Evolutionary conservation across 2,888 invertebrate species (phyloP).

Genomic region (Euzophera pinguis): DNA sequence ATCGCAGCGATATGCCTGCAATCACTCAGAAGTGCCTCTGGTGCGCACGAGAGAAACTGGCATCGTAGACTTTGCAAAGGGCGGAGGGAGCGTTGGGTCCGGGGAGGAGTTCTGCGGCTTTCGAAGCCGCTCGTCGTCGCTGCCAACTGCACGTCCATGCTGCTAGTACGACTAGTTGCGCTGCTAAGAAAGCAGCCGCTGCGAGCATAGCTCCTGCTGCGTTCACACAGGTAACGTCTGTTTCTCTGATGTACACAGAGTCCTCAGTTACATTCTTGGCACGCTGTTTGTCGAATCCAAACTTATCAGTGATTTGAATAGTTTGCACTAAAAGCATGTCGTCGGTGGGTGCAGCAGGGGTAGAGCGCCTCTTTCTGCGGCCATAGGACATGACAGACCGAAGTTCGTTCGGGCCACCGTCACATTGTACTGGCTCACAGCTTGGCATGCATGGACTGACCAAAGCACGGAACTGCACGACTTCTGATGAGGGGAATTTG

Average conservation of each 20-base stretch:
- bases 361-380: constrained; percentile 87
- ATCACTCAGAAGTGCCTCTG: constrained; percentile 74
- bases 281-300: constrained; percentile 88
- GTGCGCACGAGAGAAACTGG: constrained; percentile 89
- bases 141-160: constrained; percentile 95
- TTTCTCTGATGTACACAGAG: constrained; percentile 85
- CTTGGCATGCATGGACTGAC: constrained; percentile 96
- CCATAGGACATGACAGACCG: constrained; percentile 92
- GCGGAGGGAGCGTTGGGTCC: constrained; percentile 79
- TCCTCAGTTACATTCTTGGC: constrained; percentile 83
- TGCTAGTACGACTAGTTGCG: constrained; percentile 91
- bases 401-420: constrained; percentile 90
- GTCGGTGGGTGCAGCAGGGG: constrained; percentile 81
- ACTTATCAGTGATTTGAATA: constrained; percentile 95
- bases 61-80: constrained; percentile 93
- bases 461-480: constrained; percentile 96
- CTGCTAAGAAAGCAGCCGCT: constrained; percentile 90
- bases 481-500: constrained; percentile 97
- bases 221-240: constrained; percentile 84
- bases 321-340: constrained; percentile 93
- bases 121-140: constrained; percentile 84
- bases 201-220: constrained; percentile 90
- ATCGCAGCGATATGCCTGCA: constrained; percentile 62
- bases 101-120: constrained; percentile 83
- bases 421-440: constrained; percentile 95